Conservation (phyloP, 2,113 vertebrate species). For the Illadopsis cleaveri region DNA sequence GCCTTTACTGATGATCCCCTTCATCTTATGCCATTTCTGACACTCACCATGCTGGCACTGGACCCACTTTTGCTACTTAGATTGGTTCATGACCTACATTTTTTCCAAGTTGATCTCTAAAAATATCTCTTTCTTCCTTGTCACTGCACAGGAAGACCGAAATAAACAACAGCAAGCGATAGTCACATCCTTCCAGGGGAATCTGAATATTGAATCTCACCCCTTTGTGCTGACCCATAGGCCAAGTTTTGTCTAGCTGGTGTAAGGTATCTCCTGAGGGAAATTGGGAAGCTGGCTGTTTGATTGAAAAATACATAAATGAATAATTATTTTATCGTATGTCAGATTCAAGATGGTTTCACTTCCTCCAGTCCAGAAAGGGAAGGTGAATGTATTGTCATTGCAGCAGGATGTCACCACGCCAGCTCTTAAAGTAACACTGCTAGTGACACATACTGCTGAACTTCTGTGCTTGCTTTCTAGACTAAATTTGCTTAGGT, state of each 20-base stretch:
- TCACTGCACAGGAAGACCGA: not conserved
- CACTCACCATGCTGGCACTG: rapidly evolving
- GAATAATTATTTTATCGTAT: not conserved
- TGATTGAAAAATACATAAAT: not conserved
- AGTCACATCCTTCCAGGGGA: not conserved
- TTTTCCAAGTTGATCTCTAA: not conserved
- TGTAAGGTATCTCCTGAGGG: not conserved
- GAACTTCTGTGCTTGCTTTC: not conserved
- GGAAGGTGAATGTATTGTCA: not conserved
- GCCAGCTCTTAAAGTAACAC: not conserved
- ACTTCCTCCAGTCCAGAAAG: not conserved
- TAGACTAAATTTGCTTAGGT: not conserved
- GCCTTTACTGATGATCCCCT: not conserved
- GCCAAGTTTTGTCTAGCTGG: not conserved
- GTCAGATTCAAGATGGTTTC: not conserved
- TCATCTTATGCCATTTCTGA: not conserved
- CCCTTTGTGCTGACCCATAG: not conserved
- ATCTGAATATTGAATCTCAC: not conserved
- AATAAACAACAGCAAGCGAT: not conserved
- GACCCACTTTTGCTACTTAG: not conserved
- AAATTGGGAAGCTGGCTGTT: not conserved
- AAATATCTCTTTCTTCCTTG: not conserved
- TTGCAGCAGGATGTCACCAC: not conserved
- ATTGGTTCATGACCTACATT: not conserved
- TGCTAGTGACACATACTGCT: not conserved